These are phyloP conservation scores for Nothura maculosa DNA, from an alignment of 2,797 vertebrate species.

Conservation along the genomic window DNA sequence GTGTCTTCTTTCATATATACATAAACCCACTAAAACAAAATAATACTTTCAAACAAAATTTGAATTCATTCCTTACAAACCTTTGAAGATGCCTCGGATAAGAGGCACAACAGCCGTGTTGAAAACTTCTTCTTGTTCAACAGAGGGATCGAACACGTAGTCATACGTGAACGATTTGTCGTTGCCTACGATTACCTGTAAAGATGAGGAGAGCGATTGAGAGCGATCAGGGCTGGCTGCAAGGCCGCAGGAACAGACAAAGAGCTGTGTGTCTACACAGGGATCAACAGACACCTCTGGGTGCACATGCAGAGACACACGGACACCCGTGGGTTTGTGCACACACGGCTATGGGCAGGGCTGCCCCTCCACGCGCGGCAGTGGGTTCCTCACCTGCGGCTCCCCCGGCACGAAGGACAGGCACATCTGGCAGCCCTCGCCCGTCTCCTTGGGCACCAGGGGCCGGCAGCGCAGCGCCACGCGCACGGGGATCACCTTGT, in stretches of 20 bases:
- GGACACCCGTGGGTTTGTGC: too few species aligned
- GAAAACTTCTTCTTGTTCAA: slow-evolving; percentile 96
- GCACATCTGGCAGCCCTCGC: slow-evolving; percentile 92
- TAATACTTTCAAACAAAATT: accelerated
- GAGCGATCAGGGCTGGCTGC: accelerated
- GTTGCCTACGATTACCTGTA: slow-evolving; percentile 91
- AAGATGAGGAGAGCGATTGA: background rate
- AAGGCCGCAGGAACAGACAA: background rate
- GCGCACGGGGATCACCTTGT: slow-evolving; percentile 90
- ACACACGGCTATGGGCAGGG: background rate
- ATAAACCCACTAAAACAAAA: accelerated
- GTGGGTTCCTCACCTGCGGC: slow-evolving; percentile 85
- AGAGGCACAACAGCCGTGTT: slow-evolving; percentile 87
- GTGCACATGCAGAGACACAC: background rate
- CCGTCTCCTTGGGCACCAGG: slow-evolving; percentile 90
- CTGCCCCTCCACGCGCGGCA: accelerated
- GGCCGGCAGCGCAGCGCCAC: slow-evolving; percentile 95
- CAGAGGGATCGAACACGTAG: slow-evolving; percentile 92
- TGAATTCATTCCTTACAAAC: background rate
- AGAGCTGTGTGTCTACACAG: background rate
- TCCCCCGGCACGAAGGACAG: slow-evolving; percentile 91
- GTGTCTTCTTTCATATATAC: accelerated
- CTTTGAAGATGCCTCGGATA: slow-evolving; percentile 92
- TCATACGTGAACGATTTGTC: slow-evolving; percentile 96
- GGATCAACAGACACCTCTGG: background rate